Evolutionary conservation across 2,888 invertebrate genomes (phyloP).

Genomic region (Leptogaster cylindrica): DNA sequence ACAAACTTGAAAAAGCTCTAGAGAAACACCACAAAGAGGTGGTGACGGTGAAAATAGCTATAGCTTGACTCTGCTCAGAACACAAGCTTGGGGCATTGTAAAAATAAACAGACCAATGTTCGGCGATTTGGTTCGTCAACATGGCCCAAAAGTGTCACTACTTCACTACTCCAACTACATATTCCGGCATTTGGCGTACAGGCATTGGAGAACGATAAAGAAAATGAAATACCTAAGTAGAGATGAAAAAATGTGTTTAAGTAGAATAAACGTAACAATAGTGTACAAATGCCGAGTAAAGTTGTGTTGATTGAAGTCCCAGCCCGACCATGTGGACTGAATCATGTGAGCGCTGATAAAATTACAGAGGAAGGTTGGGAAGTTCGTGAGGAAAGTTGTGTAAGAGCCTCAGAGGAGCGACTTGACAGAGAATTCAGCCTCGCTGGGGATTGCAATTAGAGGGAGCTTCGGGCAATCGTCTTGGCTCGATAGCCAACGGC

Average conservation of each 20-base stretch:
- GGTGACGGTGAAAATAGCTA: constrained; percentile 30
- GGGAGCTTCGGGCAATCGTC: not conserved
- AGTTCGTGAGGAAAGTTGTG: constrained; percentile 19
- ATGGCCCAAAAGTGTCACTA: constrained; percentile 3
- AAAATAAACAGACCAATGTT: constrained; percentile 17
- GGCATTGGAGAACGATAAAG: no score
- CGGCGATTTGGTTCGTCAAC: not conserved
- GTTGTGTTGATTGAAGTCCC: not conserved
- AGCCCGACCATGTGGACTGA: constrained; percentile 23
- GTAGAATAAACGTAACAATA: no score
- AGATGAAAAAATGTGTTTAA: no score
- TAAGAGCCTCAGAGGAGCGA: constrained; percentile 12
- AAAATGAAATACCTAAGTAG: no score
- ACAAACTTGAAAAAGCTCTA: constrained; percentile 32
- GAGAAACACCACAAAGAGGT: not conserved
- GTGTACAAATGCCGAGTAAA: constrained; percentile 3
- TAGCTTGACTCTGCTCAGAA: constrained; percentile 22
- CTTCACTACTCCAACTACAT: constrained; percentile 4
- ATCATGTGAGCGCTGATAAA: constrained; percentile 32
- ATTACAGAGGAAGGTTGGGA: constrained; percentile 19
- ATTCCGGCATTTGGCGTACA: no score
- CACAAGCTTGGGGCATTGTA: constrained; percentile 8
- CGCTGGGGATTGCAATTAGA: not conserved
- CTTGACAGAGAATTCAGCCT: not conserved
- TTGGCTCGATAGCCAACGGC: not conserved